Base-by-base conservation (phyloP, 1,140 invertebrate species). In the Drosophila pachea region DNA sequence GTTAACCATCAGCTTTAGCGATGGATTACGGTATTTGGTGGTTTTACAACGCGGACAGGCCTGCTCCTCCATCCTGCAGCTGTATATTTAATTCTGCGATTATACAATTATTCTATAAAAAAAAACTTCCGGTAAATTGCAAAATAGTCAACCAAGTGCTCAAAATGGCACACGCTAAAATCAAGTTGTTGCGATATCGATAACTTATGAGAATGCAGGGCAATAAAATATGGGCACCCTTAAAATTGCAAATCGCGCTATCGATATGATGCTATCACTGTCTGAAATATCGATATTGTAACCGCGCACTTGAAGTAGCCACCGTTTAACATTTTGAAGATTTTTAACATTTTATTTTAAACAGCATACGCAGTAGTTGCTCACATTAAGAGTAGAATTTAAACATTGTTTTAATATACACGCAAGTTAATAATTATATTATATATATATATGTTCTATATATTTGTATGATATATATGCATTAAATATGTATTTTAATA, bases 21-120 rank as follows among this genome's bases (percentile, higher is more conserved):
- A 97, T 31, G 98, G 98, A 92, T 99, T 99, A 90, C 97, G 93
- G 89, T 99, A 99, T 91, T 99, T 99, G 48, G 97, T 98, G 31
- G 98, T 99, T 92, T 99, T 98, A 91, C 98, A 99, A 89, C 97
- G 92, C 69, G 98, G 98, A 91, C 98, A 99, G 11, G 94, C 95
- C 90, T 96, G 94, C 79, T 97, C 96, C 70, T 96, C 95, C 95
- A 96, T 95, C 47, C 59, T 88, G 63, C 53, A 4, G 32, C 7
- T 11, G 7, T 11, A 1, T 4, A 9, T 50, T 16, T 12, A 12
- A 0, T 16, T 8, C 2, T 11, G 22, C 22, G 5, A 12, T 7
- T 36, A 22, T 12, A 11, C 32, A 8, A 38, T 40, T 14, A 50
- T n/a, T 1, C 0, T 12, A 8, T 2, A 8, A 32, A 49, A 22